Percentiles rank a stretch among this genome's conserved stretches.
phyloP scores from a whole-genome alignment of 2,888 invertebrate species.

The Dolichopus griseipennis region DNA sequence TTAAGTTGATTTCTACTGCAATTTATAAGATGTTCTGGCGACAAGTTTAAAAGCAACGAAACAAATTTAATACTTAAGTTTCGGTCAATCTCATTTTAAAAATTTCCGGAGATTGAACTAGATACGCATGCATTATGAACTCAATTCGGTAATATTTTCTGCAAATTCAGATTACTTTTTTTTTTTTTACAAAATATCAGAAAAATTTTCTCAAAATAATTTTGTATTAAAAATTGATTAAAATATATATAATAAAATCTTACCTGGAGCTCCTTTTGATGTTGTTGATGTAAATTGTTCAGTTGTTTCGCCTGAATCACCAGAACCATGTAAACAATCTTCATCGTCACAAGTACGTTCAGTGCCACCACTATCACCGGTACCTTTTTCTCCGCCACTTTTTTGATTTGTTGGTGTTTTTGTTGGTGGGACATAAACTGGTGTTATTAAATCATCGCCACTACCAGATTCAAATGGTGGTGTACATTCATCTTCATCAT shows the following conservation, averaged over 20 bases:
- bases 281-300: constrained; percentile 52
- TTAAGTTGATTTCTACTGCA: too few species aligned
- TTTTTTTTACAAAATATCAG: too few species aligned
- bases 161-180: too few species aligned
- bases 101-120: too few species aligned
- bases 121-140: too few species aligned
- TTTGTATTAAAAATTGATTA: too few species aligned
- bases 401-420: constrained; percentile 54
- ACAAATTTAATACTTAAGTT: too few species aligned
- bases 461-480: constrained; percentile 74
- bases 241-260: constrained; percentile 19
- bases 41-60: too few species aligned
- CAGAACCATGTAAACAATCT: constrained; percentile 76
- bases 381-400: constrained; percentile 27
- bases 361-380: constrained; percentile 27
- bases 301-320: constrained; percentile 60
- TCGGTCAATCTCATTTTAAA: too few species aligned
- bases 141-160: too few species aligned
- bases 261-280: constrained; percentile 48
- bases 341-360: constrained; percentile 71
- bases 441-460: constrained; percentile 87
- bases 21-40: too few species aligned
- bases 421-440: constrained; percentile 79
- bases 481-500: constrained; percentile 86
- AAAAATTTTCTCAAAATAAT: too few species aligned